Evolutionary conservation across 2,888 invertebrate genomes (phyloP).

Genomic region (Plemyria rubiginata): DNA sequence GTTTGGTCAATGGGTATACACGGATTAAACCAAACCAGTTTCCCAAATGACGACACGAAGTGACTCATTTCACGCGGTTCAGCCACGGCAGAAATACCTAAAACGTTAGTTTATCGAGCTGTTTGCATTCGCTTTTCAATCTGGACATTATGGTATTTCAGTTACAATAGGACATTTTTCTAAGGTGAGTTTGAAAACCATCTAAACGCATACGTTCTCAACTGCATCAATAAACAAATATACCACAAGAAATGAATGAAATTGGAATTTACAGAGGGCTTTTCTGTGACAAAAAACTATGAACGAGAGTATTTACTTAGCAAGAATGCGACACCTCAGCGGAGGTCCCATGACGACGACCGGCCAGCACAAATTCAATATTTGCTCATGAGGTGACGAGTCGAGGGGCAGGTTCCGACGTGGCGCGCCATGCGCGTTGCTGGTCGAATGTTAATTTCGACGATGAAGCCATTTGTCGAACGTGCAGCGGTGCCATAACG

Average conservation of each 20-base stretch:
- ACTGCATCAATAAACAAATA: slow-evolving; percentile 40
- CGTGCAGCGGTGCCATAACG: slow-evolving; percentile 72
- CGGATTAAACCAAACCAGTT: slow-evolving; percentile 34
- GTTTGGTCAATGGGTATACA: slow-evolving; percentile 24
- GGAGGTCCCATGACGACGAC: slow-evolving; percentile 66
- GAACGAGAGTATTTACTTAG: slow-evolving; percentile 54
- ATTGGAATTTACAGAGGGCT: slow-evolving; percentile 31
- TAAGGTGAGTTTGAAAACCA: not conserved
- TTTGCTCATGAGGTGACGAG: slow-evolving; percentile 62
- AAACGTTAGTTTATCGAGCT: slow-evolving; percentile 2
- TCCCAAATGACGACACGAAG: slow-evolving; percentile 34
- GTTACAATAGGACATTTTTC: not conserved
- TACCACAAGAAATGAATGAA: slow-evolving; percentile 51
- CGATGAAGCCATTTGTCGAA: slow-evolving; percentile 78
- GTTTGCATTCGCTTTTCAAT: not conserved
- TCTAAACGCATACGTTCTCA: slow-evolving; percentile 1
- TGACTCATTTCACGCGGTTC: slow-evolving; percentile 38
- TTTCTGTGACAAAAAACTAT: slow-evolving; percentile 55
- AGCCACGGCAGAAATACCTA: slow-evolving; percentile 19
- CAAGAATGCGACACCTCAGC: slow-evolving; percentile 67
- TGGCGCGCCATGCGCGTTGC: slow-evolving; percentile 56
- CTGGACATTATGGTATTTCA: not conserved
- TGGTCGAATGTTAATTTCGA: slow-evolving; percentile 79
- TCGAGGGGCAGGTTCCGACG: slow-evolving; percentile 42
- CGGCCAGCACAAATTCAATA: slow-evolving; percentile 63